phyloP scores from a whole-genome alignment of 2,888 invertebrate species.

The Graphium colonna region DNA sequence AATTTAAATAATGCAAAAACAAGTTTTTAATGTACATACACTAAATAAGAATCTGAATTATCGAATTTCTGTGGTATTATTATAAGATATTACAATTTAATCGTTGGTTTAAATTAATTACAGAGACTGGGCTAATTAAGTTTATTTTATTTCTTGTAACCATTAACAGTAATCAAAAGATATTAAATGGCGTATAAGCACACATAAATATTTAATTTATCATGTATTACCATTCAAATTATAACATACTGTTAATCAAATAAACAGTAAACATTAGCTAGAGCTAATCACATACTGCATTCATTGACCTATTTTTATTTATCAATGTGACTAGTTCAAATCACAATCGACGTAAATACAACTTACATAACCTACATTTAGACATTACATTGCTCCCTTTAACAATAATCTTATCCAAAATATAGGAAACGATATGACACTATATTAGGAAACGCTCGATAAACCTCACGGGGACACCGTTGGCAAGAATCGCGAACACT shows the following conservation, averaged over 20 bases:
- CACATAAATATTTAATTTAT: background rate
- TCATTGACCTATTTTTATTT: background rate
- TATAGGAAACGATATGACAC: background rate
- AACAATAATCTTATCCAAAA: constrained; percentile 3
- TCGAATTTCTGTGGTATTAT: background rate
- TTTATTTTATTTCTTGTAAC: background rate
- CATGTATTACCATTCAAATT: background rate
- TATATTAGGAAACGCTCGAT: background rate
- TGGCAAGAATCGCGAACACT: background rate
- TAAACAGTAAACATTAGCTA: background rate
- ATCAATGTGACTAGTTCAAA: constrained; percentile 17
- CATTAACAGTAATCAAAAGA: background rate
- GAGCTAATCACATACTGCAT: background rate
- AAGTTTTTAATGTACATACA: background rate
- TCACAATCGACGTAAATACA: constrained; percentile 13
- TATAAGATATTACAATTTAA: background rate
- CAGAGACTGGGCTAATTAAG: background rate
- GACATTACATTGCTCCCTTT: constrained; percentile 14
- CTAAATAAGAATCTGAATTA: background rate
- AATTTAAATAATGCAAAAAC: too few relatives aligned
- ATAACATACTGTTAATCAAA: background rate
- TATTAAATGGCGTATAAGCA: background rate
- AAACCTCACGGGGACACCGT: background rate
- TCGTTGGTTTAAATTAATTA: background rate
- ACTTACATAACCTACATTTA: background rate